Evolutionary conservation across 2,888 invertebrate species (phyloP).

Genomic region (Chrysolina haemoptera): DNA sequence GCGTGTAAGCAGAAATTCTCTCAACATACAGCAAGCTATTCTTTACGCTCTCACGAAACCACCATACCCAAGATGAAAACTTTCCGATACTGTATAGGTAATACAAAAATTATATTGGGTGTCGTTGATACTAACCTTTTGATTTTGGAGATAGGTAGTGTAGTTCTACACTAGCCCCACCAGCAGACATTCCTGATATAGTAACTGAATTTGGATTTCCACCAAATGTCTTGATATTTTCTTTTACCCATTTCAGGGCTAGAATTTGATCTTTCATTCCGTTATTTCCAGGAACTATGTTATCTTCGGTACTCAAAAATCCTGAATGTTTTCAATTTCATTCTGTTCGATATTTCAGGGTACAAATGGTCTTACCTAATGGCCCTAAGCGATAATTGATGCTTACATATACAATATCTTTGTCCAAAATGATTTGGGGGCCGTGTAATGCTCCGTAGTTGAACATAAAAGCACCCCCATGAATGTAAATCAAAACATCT

Average conservation of each 20-base stretch:
- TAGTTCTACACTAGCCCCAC: slow-evolving; percentile 65
- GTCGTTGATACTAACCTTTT: slow-evolving; percentile 44
- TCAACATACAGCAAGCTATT: too few species aligned
- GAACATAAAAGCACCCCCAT: slow-evolving; percentile 81
- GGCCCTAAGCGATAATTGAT: slow-evolving; percentile 83
- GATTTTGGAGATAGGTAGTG: slow-evolving; percentile 65
- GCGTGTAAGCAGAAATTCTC: too few species aligned
- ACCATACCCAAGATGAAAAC: too few species aligned
- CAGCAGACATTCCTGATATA: slow-evolving; percentile 64
- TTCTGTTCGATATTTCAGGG: not conserved
- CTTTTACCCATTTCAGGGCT: slow-evolving; percentile 64
- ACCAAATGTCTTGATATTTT: slow-evolving; percentile 65
- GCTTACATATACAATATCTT: slow-evolving; percentile 78
- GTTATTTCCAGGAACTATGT: slow-evolving; percentile 63
- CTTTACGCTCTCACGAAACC: too few species aligned
- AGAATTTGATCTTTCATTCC: slow-evolving; percentile 66
- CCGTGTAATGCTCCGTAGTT: slow-evolving; percentile 73
- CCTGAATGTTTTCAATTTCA: slow-evolving; percentile 50
- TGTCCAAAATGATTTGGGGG: slow-evolving; percentile 75
- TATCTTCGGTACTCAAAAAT: slow-evolving; percentile 66
- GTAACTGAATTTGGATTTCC: slow-evolving; percentile 65
- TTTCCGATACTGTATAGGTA: too few species aligned
- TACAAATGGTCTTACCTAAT: slow-evolving; percentile 69
- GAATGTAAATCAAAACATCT: slow-evolving; percentile 78
- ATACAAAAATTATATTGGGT: too few species aligned